Conservation (phyloP, 2,797 vertebrate species). For the Karalla daura region DNA sequence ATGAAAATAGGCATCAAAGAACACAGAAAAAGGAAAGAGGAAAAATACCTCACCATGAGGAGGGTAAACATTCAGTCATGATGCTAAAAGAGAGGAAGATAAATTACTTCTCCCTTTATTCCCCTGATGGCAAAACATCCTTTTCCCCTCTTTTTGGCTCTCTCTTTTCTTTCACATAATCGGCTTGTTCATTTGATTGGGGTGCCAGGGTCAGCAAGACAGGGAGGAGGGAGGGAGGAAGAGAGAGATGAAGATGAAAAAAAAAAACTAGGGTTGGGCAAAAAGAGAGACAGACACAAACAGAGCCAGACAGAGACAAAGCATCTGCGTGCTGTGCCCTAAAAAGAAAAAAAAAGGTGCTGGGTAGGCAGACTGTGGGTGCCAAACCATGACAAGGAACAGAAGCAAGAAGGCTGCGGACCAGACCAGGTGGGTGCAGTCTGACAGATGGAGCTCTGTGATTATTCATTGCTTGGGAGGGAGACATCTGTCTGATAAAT, state of each 20-base stretch:
- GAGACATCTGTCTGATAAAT: conserved; percentile 83
- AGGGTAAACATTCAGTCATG: conserved; percentile 71
- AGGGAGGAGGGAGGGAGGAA: conserved; percentile 16
- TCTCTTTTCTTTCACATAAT: conserved; percentile 69
- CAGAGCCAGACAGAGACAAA: conserved; percentile 72
- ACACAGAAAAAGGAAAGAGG: conserved; percentile 30
- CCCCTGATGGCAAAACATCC: conserved; percentile 60
- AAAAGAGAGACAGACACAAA: conserved; percentile 51
- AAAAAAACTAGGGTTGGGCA: conserved; percentile 8
- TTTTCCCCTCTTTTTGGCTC: conserved; percentile 33
- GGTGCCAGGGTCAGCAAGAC: conserved; percentile 67
- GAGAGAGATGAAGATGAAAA: background rate
- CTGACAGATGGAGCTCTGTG: conserved; percentile 76
- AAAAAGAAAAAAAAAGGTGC: conserved; percentile 76
- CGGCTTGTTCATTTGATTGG: conserved; percentile 81
- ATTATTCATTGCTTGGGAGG: conserved; percentile 83
- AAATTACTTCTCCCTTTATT: conserved; percentile 77
- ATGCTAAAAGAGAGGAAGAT: conserved; percentile 74
- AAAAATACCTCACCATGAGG: conserved; percentile 46
- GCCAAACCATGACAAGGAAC: conserved; percentile 75
- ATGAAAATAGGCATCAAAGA: conserved; percentile 55
- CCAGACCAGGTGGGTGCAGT: conserved; percentile 77
- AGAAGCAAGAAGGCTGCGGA: conserved; percentile 79
- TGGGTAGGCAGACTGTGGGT: conserved; percentile 73
- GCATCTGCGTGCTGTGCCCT: conserved; percentile 50